Evolutionary conservation across 2,888 invertebrate genomes (phyloP).

Genomic region (Corbicula japonica): DNA sequence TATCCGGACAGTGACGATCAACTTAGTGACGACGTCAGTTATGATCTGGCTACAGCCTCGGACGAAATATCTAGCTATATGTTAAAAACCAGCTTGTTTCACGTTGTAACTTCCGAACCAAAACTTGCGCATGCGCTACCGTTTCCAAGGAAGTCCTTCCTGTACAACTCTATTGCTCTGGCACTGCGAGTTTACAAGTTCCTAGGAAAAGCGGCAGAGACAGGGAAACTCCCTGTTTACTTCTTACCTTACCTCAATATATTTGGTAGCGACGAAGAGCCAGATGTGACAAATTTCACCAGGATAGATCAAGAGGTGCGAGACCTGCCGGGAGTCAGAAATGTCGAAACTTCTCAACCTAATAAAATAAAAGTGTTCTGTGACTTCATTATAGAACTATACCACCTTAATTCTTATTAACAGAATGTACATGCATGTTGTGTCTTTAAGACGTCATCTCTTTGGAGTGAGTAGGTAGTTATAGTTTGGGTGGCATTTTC

Average conservation of each 20-base stretch:
- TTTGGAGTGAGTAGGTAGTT: too few species aligned
- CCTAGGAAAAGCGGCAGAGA: too few species aligned
- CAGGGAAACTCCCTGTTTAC: background rate
- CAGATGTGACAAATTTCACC: background rate
- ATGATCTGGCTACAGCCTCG: background rate
- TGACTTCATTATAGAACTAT: background rate
- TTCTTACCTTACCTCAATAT: background rate
- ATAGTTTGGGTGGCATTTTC: too few species aligned
- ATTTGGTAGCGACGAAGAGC: background rate
- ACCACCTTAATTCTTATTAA: too few species aligned
- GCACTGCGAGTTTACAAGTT: too few species aligned
- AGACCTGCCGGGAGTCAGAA: background rate
- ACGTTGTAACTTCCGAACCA: background rate
- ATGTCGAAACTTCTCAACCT: background rate
- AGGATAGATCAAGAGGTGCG: background rate
- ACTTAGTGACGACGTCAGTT: background rate
- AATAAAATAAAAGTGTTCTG: background rate
- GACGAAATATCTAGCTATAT: conserved; percentile 19
- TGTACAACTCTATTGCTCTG: too few species aligned
- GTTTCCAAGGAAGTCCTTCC: too few species aligned
- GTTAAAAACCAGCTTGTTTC: conserved; percentile 10
- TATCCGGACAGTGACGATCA: too few species aligned
- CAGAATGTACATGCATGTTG: background rate
- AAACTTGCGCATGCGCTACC: background rate
- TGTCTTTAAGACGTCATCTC: background rate